phyloP scores from a whole-genome alignment of 2,113 vertebrate species.

The Bubalus kerabau region DNA sequence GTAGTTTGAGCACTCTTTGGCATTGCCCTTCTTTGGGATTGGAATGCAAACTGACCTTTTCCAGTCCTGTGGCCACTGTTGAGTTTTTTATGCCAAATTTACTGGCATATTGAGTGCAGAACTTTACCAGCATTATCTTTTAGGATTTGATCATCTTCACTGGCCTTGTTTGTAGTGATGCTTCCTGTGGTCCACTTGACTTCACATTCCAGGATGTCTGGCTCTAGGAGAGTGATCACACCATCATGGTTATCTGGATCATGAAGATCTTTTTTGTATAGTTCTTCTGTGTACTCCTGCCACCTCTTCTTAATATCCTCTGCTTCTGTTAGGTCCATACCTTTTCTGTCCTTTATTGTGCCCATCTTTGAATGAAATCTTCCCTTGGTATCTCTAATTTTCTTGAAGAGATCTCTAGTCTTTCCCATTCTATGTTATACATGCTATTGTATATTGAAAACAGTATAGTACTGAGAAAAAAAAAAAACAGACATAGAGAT shows the following conservation, averaged over 20 bases:
- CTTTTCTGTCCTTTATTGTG: neutral
- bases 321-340: neutral
- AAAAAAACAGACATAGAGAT: neutral
- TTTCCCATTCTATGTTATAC: neutral
- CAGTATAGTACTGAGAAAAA: neutral
- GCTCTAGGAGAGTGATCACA: neutral
- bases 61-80: neutral
- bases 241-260: neutral
- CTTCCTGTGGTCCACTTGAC: neutral
- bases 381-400: neutral
- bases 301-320: neutral
- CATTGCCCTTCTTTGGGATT: neutral
- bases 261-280: neutral
- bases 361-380: neutral
- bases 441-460: neutral
- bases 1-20: neutral
- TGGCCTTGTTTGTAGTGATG: neutral
- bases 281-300: neutral
- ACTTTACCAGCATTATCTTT: neutral
- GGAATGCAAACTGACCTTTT: neutral
- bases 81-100: neutral
- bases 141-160: neutral
- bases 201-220: neutral
- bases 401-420: neutral
- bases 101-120: neutral